Conservation (phyloP, 2,888 invertebrate species). For the Herminia tarsipennalis region DNA sequence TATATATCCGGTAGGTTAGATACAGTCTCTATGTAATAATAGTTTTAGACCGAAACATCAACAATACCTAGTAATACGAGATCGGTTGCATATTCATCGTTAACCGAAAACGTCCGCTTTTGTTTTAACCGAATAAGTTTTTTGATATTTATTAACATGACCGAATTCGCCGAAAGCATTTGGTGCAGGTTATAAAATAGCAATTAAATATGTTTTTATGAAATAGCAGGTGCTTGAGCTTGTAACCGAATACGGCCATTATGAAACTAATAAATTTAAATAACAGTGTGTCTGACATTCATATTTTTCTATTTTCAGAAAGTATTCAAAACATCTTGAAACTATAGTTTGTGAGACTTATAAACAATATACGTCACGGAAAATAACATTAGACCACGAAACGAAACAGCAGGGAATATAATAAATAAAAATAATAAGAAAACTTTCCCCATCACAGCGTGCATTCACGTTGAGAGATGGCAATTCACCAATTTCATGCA, state of each 20-base stretch:
- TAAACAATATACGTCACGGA: conserved; percentile 17
- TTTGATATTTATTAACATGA: too few relatives aligned
- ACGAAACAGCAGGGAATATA: conserved; percentile 69
- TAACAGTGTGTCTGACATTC: background rate
- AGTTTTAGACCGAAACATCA: background rate
- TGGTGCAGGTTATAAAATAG: too few relatives aligned
- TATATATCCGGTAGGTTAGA: conserved; percentile 41
- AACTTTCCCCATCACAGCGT: conserved; percentile 79
- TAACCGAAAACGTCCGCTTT: too few relatives aligned
- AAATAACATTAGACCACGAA: conserved; percentile 52
- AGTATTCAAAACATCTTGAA: background rate
- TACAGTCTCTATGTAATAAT: conserved; percentile 4
- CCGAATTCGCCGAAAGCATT: too few relatives aligned
- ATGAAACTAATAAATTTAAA: too few relatives aligned
- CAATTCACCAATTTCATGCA: conserved; percentile 64
- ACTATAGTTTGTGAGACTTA: conserved; percentile 1
- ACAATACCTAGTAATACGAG: background rate
- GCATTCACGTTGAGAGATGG: conserved; percentile 65
- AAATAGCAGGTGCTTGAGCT: too few relatives aligned
- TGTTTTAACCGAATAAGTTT: too few relatives aligned
- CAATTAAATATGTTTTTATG: too few relatives aligned
- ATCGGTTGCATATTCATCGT: too few relatives aligned
- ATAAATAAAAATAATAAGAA: conserved; percentile 84
- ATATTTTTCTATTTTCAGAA: background rate
- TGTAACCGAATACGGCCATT: too few relatives aligned